Base-by-base conservation (phyloP, 2,888 invertebrate species). In the Syrista parreyssii region DNA sequence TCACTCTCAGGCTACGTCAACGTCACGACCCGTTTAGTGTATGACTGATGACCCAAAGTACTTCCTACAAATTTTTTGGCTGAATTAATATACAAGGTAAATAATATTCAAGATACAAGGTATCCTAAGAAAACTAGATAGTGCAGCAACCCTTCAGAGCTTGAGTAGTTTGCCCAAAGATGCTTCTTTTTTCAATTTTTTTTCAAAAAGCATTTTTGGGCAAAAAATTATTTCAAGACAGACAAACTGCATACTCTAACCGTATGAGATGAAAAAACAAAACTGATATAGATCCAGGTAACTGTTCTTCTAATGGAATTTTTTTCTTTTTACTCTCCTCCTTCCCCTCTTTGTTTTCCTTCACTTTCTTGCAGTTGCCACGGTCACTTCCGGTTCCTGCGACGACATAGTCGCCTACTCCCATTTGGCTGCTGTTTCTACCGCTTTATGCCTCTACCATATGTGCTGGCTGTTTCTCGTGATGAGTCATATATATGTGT, bases 301-400 rank as follows among this genome's bases (percentile, higher is more conserved):
- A 23, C 9, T 23, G 55, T 23, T 55, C 15, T 55, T 23, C 23
- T 55, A 55, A 23, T 55, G 55, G 23, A 4, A 9, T 55, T 2
- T 23, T 55, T 55, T 55, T 55, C 55, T 23, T 23, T 23, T 55
- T 1, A 55, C 55, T 1, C 55, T 55, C 55, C 23, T 55, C 23
- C 55, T 55, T 40, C 4, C 40, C 55, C 69, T 75, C 69, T 71
- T 69, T 75, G 31, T n/a, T 55, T 75, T 73, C 80, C 77, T 81
- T 87, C 87, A 87, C 87, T 86, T 86, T 86, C 85, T 80, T 83
- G 80, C 71, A 79, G 79, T 55, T 55, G 82, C 74, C 74, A 36
- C 35, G 32, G 33, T 74, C 74, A 79, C 79, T 87, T 87, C 87
- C 86, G 84, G 87, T 85, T 85, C 82, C 80, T 82, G 79, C 75